Percentiles rank a stretch among this genome's conserved stretches.
These are phyloP conservation scores for Pogonocichla stellata DNA, from an alignment of 2,113 vertebrate species.

Conservation along the genomic window DNA sequence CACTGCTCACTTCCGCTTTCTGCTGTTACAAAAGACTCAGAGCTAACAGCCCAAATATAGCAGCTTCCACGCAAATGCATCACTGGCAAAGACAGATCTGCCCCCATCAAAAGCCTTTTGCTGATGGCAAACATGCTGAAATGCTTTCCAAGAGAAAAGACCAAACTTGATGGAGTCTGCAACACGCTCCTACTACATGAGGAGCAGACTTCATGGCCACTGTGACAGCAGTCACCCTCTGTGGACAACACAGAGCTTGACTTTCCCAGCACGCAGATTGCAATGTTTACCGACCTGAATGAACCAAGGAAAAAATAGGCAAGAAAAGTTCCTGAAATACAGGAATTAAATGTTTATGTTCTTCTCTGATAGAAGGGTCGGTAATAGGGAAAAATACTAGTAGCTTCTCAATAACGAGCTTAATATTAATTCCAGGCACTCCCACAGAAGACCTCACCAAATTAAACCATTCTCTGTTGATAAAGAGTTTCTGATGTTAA, in stretches of 20 bases:
- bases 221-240: not conserved
- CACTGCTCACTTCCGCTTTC: conserved; percentile 80
- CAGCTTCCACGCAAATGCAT: not conserved
- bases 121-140: not conserved
- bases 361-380: not conserved
- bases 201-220: not conserved
- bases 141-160: not conserved
- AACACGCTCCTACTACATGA: not conserved
- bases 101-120: not conserved
- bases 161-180: not conserved
- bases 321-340: not conserved
- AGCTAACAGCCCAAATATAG: conserved; percentile 50
- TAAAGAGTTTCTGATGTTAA: not conserved
- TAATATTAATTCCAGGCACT: not conserved
- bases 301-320: not conserved
- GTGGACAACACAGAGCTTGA: not conserved
- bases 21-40: conserved; percentile 49
- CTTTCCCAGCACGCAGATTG: not conserved
- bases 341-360: not conserved
- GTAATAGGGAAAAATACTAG: not conserved
- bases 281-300: not conserved
- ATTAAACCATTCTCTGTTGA: not conserved
- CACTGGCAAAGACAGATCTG: not conserved
- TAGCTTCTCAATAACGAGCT: not conserved
- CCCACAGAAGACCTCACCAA: not conserved